Percentiles rank a stretch among this genome's conserved stretches.
These are phyloP conservation scores for Gambusia yucatana DNA, from an alignment of 2,797 vertebrate species.

Conservation along the genomic window DNA sequence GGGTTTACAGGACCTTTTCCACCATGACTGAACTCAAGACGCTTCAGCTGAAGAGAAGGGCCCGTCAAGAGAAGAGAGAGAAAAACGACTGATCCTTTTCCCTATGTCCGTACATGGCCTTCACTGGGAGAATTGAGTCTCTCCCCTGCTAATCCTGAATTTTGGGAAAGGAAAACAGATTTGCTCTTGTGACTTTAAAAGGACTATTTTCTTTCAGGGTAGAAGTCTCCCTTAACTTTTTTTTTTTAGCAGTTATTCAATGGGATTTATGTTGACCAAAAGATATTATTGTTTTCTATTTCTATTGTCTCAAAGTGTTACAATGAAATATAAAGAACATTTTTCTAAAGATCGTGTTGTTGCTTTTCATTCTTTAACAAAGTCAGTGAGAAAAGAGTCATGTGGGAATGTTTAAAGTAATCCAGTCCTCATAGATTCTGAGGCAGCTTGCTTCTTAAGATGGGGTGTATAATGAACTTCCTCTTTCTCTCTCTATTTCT, in stretches of 20 bases:
- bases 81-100: conserved; percentile 68
- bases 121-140: conserved; percentile 28
- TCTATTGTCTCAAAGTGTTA: conserved; percentile 32
- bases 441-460: background rate
- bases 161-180: conserved; percentile 37
- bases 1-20: conserved; percentile 90
- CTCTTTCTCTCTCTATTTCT: background rate
- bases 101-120: conserved; percentile 39
- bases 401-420: background rate
- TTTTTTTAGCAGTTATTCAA: conserved; percentile 7
- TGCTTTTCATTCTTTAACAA: background rate
- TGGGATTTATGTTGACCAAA: conserved; percentile 45
- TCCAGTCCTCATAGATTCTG: background rate
- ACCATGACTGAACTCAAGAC: conserved; percentile 92
- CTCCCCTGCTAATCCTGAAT: conserved; percentile 42
- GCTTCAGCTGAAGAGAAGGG: conserved; percentile 84
- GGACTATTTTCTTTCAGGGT: conserved; percentile 21
- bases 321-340: conserved; percentile 28
- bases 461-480: background rate
- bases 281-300: conserved; percentile 44
- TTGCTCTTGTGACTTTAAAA: conserved; percentile 45
- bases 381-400: background rate
- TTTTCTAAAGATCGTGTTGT: background rate
- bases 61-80: conserved; percentile 77
- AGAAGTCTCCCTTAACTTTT: conserved; percentile 7